Conservation (phyloP, 2,797 vertebrate species). For the Coregonus sp. region DNA sequence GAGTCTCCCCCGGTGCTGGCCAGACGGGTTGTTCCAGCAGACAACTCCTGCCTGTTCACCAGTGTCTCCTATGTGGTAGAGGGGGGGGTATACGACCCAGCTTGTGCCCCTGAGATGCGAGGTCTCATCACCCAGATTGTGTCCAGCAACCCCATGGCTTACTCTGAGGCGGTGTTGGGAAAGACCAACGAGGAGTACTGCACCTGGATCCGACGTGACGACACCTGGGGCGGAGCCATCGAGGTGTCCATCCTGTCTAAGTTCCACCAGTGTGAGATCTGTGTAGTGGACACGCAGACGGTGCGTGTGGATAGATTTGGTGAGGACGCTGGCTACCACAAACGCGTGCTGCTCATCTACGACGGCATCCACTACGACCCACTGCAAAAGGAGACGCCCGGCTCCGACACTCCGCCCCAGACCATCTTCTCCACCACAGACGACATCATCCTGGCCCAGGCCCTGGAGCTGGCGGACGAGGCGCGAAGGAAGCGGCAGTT, state of each 20-base stretch:
- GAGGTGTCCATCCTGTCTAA: conserved; percentile 96
- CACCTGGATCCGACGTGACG: conserved; percentile 89
- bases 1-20: conserved; percentile 74
- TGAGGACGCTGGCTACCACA: conserved; percentile 90
- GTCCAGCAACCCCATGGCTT: conserved; percentile 85
- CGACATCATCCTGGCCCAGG: conserved; percentile 89
- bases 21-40: conserved; percentile 88
- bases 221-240: conserved; percentile 98
- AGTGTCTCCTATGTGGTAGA: conserved; percentile 94
- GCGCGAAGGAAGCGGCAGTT: conserved; percentile 92
- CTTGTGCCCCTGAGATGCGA: conserved; percentile 90
- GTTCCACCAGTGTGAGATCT: conserved; percentile 97
- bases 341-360: conserved; percentile 93
- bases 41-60: conserved; percentile 98
- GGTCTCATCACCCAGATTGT: conserved; percentile 93
- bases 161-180: conserved; percentile 91
- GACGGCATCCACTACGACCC: conserved; percentile 98
- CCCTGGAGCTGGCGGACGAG: conserved; percentile 93
- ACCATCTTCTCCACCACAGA: conserved; percentile 91
- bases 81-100: conserved; percentile 88
- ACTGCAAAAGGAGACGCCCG: conserved; percentile 80
- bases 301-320: conserved; percentile 96
- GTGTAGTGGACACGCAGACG: conserved; percentile 97
- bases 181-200: conserved; percentile 95
- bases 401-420: conserved; percentile 84